phyloP scores from a whole-genome alignment of 2,113 vertebrate genomes.

The Numida meleagris region DNA sequence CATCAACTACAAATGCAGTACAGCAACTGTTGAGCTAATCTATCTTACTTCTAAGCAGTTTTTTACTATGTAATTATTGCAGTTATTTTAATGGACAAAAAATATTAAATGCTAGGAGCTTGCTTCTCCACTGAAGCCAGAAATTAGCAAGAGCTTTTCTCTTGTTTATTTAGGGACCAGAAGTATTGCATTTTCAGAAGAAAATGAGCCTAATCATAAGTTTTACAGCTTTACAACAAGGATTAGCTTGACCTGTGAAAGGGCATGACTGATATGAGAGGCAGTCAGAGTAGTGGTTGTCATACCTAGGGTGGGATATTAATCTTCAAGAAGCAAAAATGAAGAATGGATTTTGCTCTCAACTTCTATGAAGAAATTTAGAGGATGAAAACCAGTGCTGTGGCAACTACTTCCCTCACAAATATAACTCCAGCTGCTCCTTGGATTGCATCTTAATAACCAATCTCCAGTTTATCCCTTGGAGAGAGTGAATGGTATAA shows the following conservation, averaged over 20 bases:
- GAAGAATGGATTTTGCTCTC: not conserved
- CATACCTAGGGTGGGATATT: not conserved
- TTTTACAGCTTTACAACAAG: constrained; percentile 10
- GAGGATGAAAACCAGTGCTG: not conserved
- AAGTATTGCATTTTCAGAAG: not conserved
- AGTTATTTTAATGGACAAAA: constrained; percentile 46
- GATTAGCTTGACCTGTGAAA: not conserved
- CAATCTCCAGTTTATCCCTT: not conserved
- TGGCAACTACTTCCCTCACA: not conserved
- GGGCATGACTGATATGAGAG: not conserved
- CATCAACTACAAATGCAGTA: constrained; percentile 41
- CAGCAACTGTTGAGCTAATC: constrained; percentile 51
- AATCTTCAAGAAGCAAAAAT: not conserved
- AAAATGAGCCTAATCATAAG: not conserved
- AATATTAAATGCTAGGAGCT: not conserved
- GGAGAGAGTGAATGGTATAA: not conserved
- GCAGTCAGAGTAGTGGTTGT: not conserved
- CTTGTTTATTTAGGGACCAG: constrained; percentile 20
- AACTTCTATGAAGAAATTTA: not conserved
- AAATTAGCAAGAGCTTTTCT: constrained; percentile 44
- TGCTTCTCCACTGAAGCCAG: constrained; percentile 27
- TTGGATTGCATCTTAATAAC: not conserved
- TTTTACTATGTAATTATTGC: constrained; percentile 60
- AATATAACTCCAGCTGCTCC: not conserved
- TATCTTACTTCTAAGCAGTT: constrained; percentile 53